Base-by-base conservation (phyloP, 2,888 invertebrate genomes). In the Acanthosoma haemorrhoidale region DNA sequence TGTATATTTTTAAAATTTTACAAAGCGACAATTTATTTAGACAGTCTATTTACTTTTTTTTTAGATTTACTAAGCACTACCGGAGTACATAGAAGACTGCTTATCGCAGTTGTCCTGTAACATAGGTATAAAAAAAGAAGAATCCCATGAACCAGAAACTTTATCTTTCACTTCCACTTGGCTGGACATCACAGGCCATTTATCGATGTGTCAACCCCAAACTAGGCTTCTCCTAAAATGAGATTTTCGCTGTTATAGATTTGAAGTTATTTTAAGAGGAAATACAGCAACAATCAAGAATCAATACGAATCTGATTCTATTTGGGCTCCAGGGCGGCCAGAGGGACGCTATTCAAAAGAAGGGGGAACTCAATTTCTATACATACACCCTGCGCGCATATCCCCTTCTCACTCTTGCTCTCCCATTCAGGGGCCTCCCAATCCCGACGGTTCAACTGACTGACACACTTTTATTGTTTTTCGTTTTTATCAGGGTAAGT, bases 231-330 rank as follows among this genome's bases (percentile, higher is more conserved):
- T 1, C 13, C 18, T 11, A n/a, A 43, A 21, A 21, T 43, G 13
- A 41, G 13, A 15, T 43, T 16, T 51, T 51, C n/a, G 25, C 29
- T 29, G 25, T 13, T 43, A 21, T 43, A 43, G 11, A 51, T 51
- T 51, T 51, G 51, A 6, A 51, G 25, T 25, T 21, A 25, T 43
- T 51, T 21, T 25, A 25, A 25, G 51, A 51, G 51, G 51, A 51
- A 51, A 51, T 25, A 51, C n/a, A 51, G 21, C 29, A n/a, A n/a
- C n/a, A n/a, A n/a, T n/a, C n/a, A n/a, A n/a, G n/a, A 25, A 51
- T 51, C 51, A 51, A 51, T 51, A 51, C 51, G 25, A 25, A 51
- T 51, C 51, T 25, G 51, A 51, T 51, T n/a, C n/a, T n/a, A n/a
- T n/a, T n/a, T n/a, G n/a, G n/a, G n/a, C n/a, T n/a, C n/a, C 51